These are phyloP conservation scores for Cirrhinus mrigala DNA, from an alignment of 2,797 vertebrate genomes.

Conservation along the genomic window DNA sequence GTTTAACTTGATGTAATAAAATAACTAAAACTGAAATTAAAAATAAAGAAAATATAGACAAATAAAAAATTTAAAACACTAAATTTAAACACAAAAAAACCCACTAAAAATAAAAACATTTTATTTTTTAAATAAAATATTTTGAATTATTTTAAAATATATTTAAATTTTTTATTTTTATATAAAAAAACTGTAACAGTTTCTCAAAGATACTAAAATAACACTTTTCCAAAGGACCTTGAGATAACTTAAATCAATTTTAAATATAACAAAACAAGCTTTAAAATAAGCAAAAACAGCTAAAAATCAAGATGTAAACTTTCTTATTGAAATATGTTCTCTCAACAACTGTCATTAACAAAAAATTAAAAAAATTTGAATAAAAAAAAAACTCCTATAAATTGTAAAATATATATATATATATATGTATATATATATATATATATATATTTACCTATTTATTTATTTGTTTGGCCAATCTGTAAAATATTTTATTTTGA, in stretches of 20 bases:
- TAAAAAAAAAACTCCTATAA: too few species aligned
- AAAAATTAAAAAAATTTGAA: too few species aligned
- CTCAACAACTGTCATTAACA: too few species aligned
- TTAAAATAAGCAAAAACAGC: neutral
- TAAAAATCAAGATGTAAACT: too few species aligned
- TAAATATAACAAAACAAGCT: neutral
- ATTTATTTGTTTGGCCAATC: neutral
- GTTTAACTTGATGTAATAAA: neutral
- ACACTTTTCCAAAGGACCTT: neutral
- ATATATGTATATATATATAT: too few species aligned
- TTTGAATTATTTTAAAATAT: neutral
- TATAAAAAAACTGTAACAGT: neutral
- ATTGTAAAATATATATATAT: too few species aligned
- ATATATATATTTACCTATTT: too few species aligned
- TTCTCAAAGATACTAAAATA: neutral
- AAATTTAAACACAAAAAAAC: too few species aligned
- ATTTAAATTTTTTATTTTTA: neutral
- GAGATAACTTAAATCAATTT: neutral
- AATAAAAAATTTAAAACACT: neutral
- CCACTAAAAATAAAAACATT: neutral
- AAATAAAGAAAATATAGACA: neutral
- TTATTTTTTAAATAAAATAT: neutral
- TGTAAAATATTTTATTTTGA: neutral
- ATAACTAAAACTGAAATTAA: neutral
- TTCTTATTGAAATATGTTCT: too few species aligned